These are phyloP conservation scores for Argynnis bischoffii DNA, from an alignment of 2,888 invertebrate species.

Conservation along the genomic window DNA sequence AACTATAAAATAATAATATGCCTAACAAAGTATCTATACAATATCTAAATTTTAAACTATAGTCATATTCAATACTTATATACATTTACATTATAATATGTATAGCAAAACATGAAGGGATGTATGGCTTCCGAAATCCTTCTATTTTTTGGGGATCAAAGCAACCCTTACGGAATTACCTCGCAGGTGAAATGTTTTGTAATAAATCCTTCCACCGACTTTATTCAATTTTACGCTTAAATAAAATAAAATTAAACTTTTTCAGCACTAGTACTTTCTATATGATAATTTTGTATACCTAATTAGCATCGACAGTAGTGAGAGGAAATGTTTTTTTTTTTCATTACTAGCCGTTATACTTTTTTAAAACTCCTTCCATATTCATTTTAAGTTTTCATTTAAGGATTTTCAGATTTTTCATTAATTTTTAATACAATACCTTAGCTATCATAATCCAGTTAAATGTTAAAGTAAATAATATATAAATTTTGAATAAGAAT, in stretches of 20 bases:
- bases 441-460: background rate
- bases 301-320: no score
- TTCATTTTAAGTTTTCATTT: no score
- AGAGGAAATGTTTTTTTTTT: no score
- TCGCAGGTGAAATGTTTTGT: slow-evolving; percentile 21
- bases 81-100: background rate
- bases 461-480: background rate
- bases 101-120: slow-evolving; percentile 6
- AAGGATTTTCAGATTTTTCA: background rate
- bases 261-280: no score
- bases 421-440: no score
- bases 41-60: no score
- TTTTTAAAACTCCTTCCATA: no score
- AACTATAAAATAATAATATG: no score
- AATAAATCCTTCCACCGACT: slow-evolving; percentile 11
- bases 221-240: slow-evolving; percentile 1
- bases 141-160: slow-evolving; percentile 22
- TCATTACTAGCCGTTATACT: no score
- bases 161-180: slow-evolving; percentile 18
- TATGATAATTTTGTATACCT: no score
- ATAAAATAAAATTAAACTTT: background rate
- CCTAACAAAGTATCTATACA: no score
- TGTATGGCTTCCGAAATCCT: slow-evolving; percentile 21
- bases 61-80: background rate
- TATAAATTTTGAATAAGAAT: slow-evolving; percentile 7